These are phyloP conservation scores for Strix uralensis DNA, from an alignment of 2,113 vertebrate species.

Conservation along the genomic window DNA sequence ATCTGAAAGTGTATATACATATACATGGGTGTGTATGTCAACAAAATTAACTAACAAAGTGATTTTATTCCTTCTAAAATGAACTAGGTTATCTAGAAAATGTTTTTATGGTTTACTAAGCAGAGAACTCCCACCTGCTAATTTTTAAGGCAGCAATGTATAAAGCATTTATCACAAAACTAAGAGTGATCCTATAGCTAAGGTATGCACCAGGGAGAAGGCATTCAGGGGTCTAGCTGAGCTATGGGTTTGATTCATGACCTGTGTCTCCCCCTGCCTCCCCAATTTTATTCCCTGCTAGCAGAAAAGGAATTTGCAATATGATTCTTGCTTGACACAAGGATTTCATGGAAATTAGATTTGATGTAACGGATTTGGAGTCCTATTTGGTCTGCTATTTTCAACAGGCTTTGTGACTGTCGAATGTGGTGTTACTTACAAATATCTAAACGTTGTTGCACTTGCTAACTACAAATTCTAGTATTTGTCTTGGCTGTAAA, in stretches of 20 bases:
- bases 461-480: neutral
- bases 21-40: neutral
- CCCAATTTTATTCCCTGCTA: neutral
- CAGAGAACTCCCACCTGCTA: neutral
- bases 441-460: neutral
- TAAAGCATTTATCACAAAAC: neutral
- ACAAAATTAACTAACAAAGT: neutral
- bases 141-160: neutral
- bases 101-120: neutral
- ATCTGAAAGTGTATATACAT: neutral
- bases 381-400: neutral
- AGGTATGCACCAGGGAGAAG: neutral
- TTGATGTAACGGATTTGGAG: neutral
- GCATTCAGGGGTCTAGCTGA: neutral
- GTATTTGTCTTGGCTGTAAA: neutral
- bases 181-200: neutral
- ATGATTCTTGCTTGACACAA: neutral
- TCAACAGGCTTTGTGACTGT: neutral
- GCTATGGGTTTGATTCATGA: neutral
- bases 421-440: neutral
- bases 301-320: neutral
- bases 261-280: neutral
- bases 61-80: neutral
- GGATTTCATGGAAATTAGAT: neutral
- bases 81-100: neutral